Evolutionary conservation across 2,113 vertebrate genomes (phyloP).

Genomic region (Muntiacus muntjak): DNA sequence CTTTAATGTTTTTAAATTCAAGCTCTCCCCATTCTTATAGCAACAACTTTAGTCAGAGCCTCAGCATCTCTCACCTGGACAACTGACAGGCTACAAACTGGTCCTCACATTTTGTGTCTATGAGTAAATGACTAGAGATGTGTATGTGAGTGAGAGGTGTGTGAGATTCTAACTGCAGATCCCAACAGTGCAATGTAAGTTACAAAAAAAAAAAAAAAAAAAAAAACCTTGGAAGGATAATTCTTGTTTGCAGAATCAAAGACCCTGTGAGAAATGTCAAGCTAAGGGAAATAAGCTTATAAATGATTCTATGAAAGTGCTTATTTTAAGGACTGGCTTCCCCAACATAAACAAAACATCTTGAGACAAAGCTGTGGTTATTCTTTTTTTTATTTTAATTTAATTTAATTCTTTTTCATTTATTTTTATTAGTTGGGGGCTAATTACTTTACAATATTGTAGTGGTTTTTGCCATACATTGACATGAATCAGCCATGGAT

Average conservation of each 20-base stretch:
- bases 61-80: not conserved
- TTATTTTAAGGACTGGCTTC: not conserved
- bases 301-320: not conserved
- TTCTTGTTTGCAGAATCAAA: not conserved
- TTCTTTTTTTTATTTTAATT: too few species aligned
- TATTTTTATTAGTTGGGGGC: too few species aligned
- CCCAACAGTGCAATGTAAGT: not conserved
- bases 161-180: not conserved
- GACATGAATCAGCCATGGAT: too few species aligned
- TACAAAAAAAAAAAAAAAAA: not conserved
- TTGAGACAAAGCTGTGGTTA: not conserved
- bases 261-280: not conserved
- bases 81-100: not conserved
- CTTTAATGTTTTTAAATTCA: not conserved
- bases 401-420: too few species aligned
- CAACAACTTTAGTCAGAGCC: not conserved
- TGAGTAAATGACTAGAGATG: not conserved
- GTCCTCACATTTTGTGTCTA: not conserved
- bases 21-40: not conserved
- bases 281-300: not conserved
- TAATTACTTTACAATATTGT: too few species aligned
- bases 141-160: not conserved
- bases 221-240: not conserved
- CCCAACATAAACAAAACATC: not conserved
- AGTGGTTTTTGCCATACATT: too few species aligned